A percentile compares a stretch with the other conserved stretches of the same genome.
These are phyloP conservation scores for Streptopelia turtur DNA, from an alignment of 2,797 vertebrate species.

Conservation along the genomic window DNA sequence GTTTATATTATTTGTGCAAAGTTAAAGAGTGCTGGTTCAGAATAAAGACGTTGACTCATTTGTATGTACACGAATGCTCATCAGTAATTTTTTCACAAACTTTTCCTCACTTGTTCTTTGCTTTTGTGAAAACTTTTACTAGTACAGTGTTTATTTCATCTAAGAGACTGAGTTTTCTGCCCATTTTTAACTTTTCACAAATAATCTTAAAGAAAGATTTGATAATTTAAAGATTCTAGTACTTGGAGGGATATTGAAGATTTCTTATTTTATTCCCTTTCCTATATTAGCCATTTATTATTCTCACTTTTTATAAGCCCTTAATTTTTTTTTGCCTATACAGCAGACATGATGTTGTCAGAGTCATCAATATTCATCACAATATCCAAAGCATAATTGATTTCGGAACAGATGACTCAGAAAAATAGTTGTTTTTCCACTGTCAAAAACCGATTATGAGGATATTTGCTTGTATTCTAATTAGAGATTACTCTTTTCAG, in stretches of 20 bases:
- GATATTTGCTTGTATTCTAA: neutral
- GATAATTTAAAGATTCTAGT: neutral
- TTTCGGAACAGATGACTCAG: neutral
- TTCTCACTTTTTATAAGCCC: neutral
- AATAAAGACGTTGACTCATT: neutral
- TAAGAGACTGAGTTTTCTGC: neutral
- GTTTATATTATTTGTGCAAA: neutral
- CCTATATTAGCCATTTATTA: neutral
- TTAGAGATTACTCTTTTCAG: neutral
- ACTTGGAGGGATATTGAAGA: neutral
- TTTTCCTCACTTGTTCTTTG: neutral
- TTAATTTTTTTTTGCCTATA: neutral
- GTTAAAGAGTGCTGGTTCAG: neutral
- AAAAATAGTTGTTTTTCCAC: neutral
- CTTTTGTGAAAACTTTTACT: neutral
- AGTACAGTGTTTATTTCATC: neutral
- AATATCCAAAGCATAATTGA: neutral
- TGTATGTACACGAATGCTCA: neutral
- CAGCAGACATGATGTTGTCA: neutral
- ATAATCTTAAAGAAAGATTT: neutral
- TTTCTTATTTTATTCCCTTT: neutral
- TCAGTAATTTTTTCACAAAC: neutral
- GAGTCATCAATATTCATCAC: neutral
- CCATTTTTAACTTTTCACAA: neutral
- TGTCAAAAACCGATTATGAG: neutral